Base-by-base conservation (phyloP, 2,797 vertebrate genomes). In the Mallotus villosus region DNA sequence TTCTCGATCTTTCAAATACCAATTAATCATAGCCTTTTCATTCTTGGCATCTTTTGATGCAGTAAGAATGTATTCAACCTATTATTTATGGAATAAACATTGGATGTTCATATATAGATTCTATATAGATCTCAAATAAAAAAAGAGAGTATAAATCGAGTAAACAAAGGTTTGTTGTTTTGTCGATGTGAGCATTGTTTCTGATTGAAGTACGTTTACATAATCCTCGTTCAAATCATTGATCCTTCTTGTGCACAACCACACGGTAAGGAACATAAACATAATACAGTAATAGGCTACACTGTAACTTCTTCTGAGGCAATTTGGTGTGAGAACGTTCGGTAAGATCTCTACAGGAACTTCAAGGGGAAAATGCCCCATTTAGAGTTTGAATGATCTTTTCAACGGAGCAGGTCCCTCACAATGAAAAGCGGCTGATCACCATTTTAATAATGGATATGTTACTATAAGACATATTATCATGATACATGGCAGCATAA, bases 51-150 rank as follows among this genome's bases (percentile, higher is more conserved):
- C 67, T 86, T 77, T 62, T 14, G 60, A n/a, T 67, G 82, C 74
- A 87, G 71, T 82, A 87, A 82, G 82, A 82, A 86, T 85, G 87
- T n/a, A n/a, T 55, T 55, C 19, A 55, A 51, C 19, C 19, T n/a
- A n/a, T 17, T n/a, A n/a, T 46, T 46, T 46, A 46, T 2, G 11
- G 41, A 7, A 25, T 27, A 12, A 24, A 60, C 9, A 25, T 21
- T 60, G 5, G 11, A 60, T 60, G 58, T 60, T 25, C 22, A 58
- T 60, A 11, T 60, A 25, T 55, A 55, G 6, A 55, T 19, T 55
- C 53, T 11, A 22, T 60, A 60, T 55, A 55, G 51, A 55, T 17
- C 17, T 7, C 6, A 55, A 55, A 46, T 46, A 55, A 55, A 11
- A 53, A 55, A 22, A 60, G 11, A 4, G 22, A 60, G 58, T 60